Conservation (phyloP, 2,797 vertebrate genomes). For the Hyperoplus lanceolatus region DNA sequence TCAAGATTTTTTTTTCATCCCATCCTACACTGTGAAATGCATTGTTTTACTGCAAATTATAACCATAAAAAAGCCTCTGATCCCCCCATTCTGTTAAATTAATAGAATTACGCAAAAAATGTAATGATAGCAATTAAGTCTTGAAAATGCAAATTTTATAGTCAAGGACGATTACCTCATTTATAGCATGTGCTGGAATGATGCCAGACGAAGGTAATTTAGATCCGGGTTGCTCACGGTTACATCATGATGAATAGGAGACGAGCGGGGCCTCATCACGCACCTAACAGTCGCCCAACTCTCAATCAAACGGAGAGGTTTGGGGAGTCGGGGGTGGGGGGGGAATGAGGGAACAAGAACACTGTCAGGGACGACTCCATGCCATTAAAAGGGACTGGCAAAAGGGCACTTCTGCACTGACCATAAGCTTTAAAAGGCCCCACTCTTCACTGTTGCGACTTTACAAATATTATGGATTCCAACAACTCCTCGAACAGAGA, state of each 20-base stretch:
- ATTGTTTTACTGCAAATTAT: constrained; percentile 99
- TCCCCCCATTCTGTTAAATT: constrained; percentile 99
- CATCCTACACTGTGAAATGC: constrained; percentile 89
- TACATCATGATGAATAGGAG: constrained; percentile 99
- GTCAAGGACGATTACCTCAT: constrained; percentile 99
- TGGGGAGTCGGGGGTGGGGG: constrained; percentile 34
- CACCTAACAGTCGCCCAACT: constrained; percentile 80
- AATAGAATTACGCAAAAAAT: constrained; percentile 99
- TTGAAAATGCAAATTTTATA: constrained; percentile 99
- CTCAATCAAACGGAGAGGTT: constrained; percentile 76
- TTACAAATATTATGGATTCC: constrained; percentile 68
- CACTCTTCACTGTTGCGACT: constrained; percentile 53
- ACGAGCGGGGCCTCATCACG: constrained; percentile 88
- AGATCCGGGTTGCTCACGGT: constrained; percentile 96
- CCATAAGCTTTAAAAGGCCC: constrained; percentile 37
- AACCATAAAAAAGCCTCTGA: constrained; percentile 96
- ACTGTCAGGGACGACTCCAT: constrained; percentile 61
- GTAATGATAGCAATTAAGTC: constrained; percentile 99
- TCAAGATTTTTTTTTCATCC: constrained; percentile 79
- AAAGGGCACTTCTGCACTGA: constrained; percentile 38
- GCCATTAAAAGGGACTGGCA: constrained; percentile 39
- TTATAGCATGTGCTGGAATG: constrained; percentile 99
- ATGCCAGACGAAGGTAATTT: constrained; percentile 99
- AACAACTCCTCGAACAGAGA: constrained; percentile 34
- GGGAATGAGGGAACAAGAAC: constrained; percentile 35